Base-by-base conservation (phyloP, 23 tunicate genomes). In the Trididemnum clinides region DNA sequence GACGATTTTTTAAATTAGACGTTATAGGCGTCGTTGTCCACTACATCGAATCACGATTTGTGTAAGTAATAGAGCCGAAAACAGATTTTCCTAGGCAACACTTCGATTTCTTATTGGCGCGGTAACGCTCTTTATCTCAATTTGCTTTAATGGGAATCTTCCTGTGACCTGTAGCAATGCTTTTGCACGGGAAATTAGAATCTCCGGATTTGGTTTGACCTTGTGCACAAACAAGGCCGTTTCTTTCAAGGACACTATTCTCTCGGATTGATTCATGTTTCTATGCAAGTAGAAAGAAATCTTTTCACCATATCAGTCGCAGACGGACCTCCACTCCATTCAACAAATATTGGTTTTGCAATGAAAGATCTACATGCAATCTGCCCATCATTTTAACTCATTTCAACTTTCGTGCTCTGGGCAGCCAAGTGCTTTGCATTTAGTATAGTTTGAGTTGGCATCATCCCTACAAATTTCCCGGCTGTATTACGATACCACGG, bases 71-170 rank as follows among this genome's bases (percentile, higher is more conserved):
- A n/a, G n/a, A n/a, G 73, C 75, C 2, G 59, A 59, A 58, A 80
- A 80, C 4, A 80, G 23, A 80, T 80, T 80, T 59, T 80, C 73
- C 23, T 80, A 30, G 33, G 22, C n/a, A n/a, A n/a, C n/a, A n/a
- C n/a, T n/a, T n/a, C n/a, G n/a, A n/a, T n/a, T n/a, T n/a, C n/a
- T n/a, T n/a, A n/a, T n/a, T n/a, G n/a, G n/a, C n/a, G n/a, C n/a
- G n/a, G n/a, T n/a, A n/a, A n/a, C n/a, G n/a, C n/a, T n/a, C n/a
- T n/a, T n/a, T n/a, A n/a, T n/a, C n/a, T n/a, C n/a, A n/a, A n/a
- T n/a, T n/a, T n/a, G n/a, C n/a, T n/a, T n/a, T n/a, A n/a, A n/a
- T n/a, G n/a, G n/a, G n/a, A n/a, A n/a, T n/a, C n/a, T n/a, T n/a
- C n/a, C n/a, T n/a, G n/a, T n/a, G n/a, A n/a, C n/a, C n/a, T 32